Conservation (phyloP, 1,140 invertebrate genomes). For the Anastrepha obliqua region DNA sequence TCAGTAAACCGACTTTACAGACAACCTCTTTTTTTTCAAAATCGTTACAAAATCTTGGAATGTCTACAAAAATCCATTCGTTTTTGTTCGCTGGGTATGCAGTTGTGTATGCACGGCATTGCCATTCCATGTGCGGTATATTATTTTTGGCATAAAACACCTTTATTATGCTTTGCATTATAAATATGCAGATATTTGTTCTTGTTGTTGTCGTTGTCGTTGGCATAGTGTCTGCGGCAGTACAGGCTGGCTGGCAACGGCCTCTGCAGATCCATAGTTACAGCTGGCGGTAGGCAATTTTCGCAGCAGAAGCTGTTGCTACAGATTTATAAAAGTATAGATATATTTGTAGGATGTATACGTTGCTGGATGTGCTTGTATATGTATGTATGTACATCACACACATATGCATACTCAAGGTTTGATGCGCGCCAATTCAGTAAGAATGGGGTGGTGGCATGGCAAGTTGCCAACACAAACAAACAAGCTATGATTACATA, state of each 20-base stretch:
- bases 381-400: background rate
- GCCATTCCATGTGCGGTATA: background rate
- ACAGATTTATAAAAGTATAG: background rate
- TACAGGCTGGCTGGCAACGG: background rate
- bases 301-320: background rate
- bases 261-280: background rate
- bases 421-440: no score
- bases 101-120: no score
- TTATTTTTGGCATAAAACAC: constrained; percentile 14
- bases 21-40: no score
- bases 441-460: no score
- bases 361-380: background rate
- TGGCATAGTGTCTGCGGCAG: background rate
- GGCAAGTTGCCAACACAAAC: no score
- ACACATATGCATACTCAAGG: background rate
- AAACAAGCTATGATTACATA: no score
- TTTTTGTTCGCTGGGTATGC: background rate
- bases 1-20: no score
- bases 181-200: background rate
- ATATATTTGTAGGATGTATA: background rate
- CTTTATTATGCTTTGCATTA: constrained; percentile 8
- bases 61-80: no score
- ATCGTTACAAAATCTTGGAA: no score
- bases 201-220: background rate
- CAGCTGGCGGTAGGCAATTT: background rate